phyloP scores from a whole-genome alignment of 2,888 invertebrate genomes.

The Microplitis deprimator region DNA sequence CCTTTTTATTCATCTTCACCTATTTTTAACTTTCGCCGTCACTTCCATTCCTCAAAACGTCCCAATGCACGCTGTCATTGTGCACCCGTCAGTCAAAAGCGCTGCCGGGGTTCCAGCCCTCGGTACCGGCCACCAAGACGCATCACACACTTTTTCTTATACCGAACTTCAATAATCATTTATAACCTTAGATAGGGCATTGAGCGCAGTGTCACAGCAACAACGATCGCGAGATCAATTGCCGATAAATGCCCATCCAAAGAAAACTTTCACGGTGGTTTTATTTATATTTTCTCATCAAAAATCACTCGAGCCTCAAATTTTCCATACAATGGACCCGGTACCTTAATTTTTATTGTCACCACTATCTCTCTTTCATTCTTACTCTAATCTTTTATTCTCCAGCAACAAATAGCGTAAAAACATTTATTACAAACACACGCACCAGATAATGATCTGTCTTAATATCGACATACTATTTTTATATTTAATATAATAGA shows the following conservation, averaged over 20 bases:
- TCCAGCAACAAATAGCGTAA: background rate
- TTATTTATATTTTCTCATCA: conserved; percentile 32
- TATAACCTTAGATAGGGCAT: conserved; percentile 43
- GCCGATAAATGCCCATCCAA: background rate
- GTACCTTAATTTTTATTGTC: conserved; percentile 43
- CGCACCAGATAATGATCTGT: conserved; percentile 24
- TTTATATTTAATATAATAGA: conserved; percentile 22
- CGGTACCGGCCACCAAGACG: conserved; percentile 43
- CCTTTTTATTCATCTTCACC: conserved; percentile 22
- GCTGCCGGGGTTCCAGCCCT: background rate
- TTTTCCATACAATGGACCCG: conserved; percentile 43
- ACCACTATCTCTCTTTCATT: conserved; percentile 42
- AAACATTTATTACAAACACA: background rate
- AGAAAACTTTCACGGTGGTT: conserved; percentile 32
- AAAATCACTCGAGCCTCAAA: conserved; percentile 24
- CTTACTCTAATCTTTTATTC: conserved; percentile 44
- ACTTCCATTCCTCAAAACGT: background rate
- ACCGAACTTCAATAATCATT: conserved; percentile 46
- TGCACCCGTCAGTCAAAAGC: conserved; percentile 66
- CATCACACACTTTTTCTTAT: conserved; percentile 49
- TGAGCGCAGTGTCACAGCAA: conserved; percentile 12
- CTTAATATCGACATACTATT: conserved; percentile 11
- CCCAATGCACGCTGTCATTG: conserved; percentile 63
- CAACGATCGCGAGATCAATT: background rate
- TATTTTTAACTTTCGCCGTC: conserved; percentile 18